Evolutionary conservation across 2,888 invertebrate species (phyloP), one percentile per base, ranked within the genome.

Genomic region (Sphaeridia pumilis): DNA sequence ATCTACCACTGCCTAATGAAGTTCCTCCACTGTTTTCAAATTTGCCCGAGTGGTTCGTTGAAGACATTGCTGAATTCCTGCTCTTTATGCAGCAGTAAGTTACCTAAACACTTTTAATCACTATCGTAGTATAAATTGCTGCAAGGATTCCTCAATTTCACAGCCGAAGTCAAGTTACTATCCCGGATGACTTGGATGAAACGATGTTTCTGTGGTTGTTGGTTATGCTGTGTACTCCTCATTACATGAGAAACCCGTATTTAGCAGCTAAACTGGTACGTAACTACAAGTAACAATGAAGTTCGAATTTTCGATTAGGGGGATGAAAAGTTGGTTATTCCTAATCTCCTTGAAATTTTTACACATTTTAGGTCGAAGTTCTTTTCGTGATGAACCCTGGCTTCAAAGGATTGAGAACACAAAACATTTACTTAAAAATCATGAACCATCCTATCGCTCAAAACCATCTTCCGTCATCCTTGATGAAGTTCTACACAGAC

Each of bases 401-500:
- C 41, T 71, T 78, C 28, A 75, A 77, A 59, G 65, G 64, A 35
- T 58, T 55, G 2, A 46, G 59, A 5, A 61, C 61, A 5, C 58
- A 59, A 20, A 46, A 50, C 45, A 75, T 86, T 7, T 82, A 84
- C 67, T 76, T 79, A 56, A 77, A 84, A 70, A 80, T 95, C 65
- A 86, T 94, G 82, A 81, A 84, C 61, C 90, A 94, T 70, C 85
- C 85, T 49, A 75, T 90, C 58, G 83, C 88, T 4, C 83, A 85
- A 66, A 81, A 81, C 2, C 77, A 80, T 55, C 75, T 98, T 55
- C 87, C 93, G 1, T 84, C 89, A 63, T 84, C 87, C 20, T 76
- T 98, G 35, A 94, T 97, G 92, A 89, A 89, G 72, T 98, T 98
- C 75, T 98, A 98, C 73, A 92, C 94, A 54, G 94, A 94, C 67